Conservation (phyloP, 2,888 invertebrate species). For the Diadromus collaris region DNA sequence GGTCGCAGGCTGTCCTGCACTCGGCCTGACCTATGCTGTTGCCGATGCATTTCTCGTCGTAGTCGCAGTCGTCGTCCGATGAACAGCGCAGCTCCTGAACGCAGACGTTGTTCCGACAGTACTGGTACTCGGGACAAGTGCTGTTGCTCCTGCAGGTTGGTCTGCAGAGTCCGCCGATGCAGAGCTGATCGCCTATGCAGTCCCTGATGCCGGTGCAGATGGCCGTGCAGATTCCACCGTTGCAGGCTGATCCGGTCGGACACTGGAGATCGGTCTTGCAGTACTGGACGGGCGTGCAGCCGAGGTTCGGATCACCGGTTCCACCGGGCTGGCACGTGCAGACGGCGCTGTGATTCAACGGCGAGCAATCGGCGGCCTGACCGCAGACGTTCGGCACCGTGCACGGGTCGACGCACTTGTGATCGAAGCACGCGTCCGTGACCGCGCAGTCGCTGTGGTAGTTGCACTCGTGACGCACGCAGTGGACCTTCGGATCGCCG, state of each 20-base stretch:
- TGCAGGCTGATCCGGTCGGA: conserved; percentile 91
- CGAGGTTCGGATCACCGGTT: conserved; percentile 92
- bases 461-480: conserved; percentile 88
- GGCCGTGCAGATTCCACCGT: conserved; percentile 91
- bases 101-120: conserved; percentile 92
- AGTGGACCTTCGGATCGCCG: conserved; percentile 87
- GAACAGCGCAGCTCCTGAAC: conserved; percentile 90
- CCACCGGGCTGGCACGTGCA: conserved; percentile 93
- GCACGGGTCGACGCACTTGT: conserved; percentile 92
- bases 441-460: conserved; percentile 89
- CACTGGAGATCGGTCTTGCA: conserved; percentile 92
- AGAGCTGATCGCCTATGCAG: conserved; percentile 92
- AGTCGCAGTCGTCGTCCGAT: conserved; percentile 87
- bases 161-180: conserved; percentile 92
- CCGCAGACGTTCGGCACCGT: conserved; percentile 91
- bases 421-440: conserved; percentile 88
- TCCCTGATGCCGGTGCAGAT: conserved; percentile 91
- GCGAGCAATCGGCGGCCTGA: conserved; percentile 87
- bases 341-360: conserved; percentile 89
- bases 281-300: conserved; percentile 91
- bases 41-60: conserved; percentile 87
- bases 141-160: conserved; percentile 90
- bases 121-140: conserved; percentile 93
- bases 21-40: conserved; percentile 88
- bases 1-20: conserved; percentile 89